Base-by-base conservation (phyloP, 2,888 invertebrate genomes). In the Andrena haemorrhoa region DNA sequence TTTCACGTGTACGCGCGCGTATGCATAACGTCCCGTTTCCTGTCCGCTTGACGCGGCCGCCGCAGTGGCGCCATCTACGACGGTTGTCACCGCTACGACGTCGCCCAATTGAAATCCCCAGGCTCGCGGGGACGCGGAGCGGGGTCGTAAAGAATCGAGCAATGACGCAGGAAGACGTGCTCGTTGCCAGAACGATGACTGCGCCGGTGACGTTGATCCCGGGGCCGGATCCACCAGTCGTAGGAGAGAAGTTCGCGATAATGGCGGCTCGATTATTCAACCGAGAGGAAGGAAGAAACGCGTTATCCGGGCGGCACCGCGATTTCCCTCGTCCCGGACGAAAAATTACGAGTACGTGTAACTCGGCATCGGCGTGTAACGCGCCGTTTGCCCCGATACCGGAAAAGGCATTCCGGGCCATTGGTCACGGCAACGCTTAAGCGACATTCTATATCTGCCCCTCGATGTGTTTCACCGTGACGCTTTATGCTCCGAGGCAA, bases 371-470 rank as follows among this genome's bases (percentile, higher is more conserved):
- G 76, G 75, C 70, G 79, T 83, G 85, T 83, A 86, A 87, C 88
- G 87, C 88, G 84, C 84, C 85, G 87, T 90, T 90, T 85, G 80
- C 66, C 77, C 87, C 85, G 91, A 90, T 91, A 87, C 88, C 89
- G 86, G 82, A 85, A 86, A 75, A 85, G 83, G 84, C 88, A 90
- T 92, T 92, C 92, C 92, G 79, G 89, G 79, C 89, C 92, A 92
- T 91, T 92, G 92, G 85, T 87, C 88, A 79, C 84, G 86, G 86
- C 85, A 76, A 79, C 86, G 90, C 89, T 91, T 91, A 91, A 92
- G 88, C 92, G 91, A 90, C 89, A 87, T 90, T 91, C 90, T 90
- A 90, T 91, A 90, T 90, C 85, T 88, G 75, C 83, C 68, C 69
- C 35, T 84, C 72, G 81, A 79, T 82, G 76, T 81, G 83, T 80